A percentile compares a stretch with the other conserved stretches of the same genome.
These are phyloP conservation scores for Dexiosoma caninum DNA, from an alignment of 2,888 invertebrate genomes.

Conservation along the genomic window DNA sequence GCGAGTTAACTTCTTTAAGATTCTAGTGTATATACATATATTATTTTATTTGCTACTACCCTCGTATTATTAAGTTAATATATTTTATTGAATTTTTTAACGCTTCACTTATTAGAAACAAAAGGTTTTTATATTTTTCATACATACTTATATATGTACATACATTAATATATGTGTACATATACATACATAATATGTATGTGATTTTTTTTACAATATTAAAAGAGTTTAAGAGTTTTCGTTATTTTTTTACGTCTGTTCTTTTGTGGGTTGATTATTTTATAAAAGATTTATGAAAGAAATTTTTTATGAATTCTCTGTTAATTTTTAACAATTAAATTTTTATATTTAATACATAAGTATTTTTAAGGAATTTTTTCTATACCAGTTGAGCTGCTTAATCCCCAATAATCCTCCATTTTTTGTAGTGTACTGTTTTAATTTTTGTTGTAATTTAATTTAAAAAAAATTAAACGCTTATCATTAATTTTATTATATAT, in stretches of 20 bases:
- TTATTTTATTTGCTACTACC: no score
- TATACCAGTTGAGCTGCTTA: conserved; percentile 77
- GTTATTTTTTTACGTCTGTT: background rate
- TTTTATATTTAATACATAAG: no score
- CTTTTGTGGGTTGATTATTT: background rate
- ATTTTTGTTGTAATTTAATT: conserved; percentile 25
- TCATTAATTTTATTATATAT: conserved; percentile 63
- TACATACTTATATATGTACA: no score
- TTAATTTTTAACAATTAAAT: conserved; percentile 14
- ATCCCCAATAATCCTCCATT: conserved; percentile 77
- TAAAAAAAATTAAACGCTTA: conserved; percentile 54
- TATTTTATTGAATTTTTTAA: background rate
- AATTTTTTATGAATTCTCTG: background rate
- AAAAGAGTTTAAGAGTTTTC: background rate
- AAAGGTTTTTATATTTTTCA: background rate
- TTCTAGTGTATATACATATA: no score
- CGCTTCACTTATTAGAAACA: conserved; percentile 19
- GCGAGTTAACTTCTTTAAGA: no score
- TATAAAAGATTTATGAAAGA: no score
- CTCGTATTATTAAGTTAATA: background rate
- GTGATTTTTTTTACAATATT: background rate
- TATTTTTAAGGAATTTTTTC: no score
- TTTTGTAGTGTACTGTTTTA: conserved; percentile 64
- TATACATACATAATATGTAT: background rate
- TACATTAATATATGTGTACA: no score